Evolutionary conservation across 2,113 vertebrate species (phyloP).

Genomic region (Phylloscopus trochiloides): DNA sequence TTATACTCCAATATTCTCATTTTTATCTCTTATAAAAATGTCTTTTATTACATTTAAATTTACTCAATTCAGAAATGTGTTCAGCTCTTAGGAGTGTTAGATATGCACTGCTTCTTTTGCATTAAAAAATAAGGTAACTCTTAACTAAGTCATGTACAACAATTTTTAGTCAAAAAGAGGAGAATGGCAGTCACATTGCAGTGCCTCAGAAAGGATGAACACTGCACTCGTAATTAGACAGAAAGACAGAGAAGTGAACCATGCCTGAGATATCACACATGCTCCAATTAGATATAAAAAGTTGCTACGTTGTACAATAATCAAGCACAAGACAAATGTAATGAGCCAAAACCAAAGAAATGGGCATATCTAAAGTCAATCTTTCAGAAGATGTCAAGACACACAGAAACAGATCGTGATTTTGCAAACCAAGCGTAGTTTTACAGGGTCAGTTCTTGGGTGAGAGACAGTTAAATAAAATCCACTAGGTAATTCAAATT

Average conservation of each 20-base stretch:
- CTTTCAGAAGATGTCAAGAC: not conserved
- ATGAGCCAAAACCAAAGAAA: not conserved
- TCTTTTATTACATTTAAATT: conserved; percentile 34
- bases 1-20: not conserved
- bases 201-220: not conserved
- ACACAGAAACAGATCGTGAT: not conserved
- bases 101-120: not conserved
- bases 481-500: not conserved
- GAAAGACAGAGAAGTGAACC: not conserved
- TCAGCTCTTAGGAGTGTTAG: not conserved
- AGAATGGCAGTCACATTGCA: not conserved
- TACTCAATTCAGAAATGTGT: not conserved
- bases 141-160: not conserved
- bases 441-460: not conserved
- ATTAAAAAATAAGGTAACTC: conserved; percentile 20
- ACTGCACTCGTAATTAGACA: not conserved
- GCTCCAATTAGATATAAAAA: not conserved
- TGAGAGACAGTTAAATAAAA: conserved; percentile 11
- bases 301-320: not conserved
- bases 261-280: not conserved
- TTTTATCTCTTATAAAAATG: not conserved
- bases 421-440: not conserved
- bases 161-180: not conserved
- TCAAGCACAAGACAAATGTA: not conserved
- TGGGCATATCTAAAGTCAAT: not conserved